Conservation (phyloP, 2,888 invertebrate species). For the Catonia carolina region DNA sequence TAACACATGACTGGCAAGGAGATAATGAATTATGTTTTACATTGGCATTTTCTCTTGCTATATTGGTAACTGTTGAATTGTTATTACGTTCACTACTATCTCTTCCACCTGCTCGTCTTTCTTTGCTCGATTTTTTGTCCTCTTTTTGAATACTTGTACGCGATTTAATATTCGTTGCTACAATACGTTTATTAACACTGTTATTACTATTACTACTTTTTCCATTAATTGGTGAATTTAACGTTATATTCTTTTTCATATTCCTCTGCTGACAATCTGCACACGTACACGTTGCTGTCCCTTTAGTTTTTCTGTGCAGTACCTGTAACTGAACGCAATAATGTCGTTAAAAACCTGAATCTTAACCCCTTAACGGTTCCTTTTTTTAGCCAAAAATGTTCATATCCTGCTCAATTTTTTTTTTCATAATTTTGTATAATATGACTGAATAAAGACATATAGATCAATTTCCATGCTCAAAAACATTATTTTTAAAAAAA, state of each 20-base stretch:
- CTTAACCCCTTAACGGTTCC: too few relatives aligned
- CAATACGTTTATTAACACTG: conserved; percentile 15
- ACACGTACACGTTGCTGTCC: conserved; percentile 40
- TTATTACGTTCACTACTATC: conserved; percentile 1
- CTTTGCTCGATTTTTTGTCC: conserved; percentile 33
- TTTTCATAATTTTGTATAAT: too few relatives aligned
- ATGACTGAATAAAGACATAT: too few relatives aligned
- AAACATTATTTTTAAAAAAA: too few relatives aligned
- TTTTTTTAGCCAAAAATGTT: too few relatives aligned
- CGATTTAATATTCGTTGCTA: not conserved
- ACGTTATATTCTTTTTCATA: conserved; percentile 31
- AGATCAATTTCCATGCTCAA: too few relatives aligned
- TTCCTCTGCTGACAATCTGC: conserved; percentile 38
- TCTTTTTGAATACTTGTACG: conserved; percentile 36
- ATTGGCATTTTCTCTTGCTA: not conserved
- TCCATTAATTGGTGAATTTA: not conserved
- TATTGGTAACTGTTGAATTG: not conserved
- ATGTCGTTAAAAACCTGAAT: too few relatives aligned
- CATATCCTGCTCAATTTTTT: too few relatives aligned
- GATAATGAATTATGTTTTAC: conserved; percentile 18
- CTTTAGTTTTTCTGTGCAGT: conserved; percentile 41
- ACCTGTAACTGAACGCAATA: conserved; percentile 40
- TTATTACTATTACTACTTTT: not conserved
- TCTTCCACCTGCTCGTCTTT: conserved; percentile 11
- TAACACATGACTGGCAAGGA: conserved; percentile 26